A percentile compares a stretch with the other conserved stretches of the same genome.
These are phyloP conservation scores for Drosophila kuntzei DNA, from an alignment of 2,888 invertebrate species.

Conservation along the genomic window DNA sequence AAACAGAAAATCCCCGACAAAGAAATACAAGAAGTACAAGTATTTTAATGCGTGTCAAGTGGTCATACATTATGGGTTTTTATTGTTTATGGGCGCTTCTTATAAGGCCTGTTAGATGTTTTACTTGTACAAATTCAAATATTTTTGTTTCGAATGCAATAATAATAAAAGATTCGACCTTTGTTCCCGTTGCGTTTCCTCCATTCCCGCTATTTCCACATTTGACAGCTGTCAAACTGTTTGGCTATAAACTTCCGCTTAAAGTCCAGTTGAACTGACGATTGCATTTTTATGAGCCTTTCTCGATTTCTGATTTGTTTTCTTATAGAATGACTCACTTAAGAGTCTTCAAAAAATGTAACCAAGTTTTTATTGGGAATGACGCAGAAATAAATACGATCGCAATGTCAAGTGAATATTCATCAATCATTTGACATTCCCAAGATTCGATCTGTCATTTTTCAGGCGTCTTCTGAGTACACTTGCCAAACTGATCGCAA, in stretches of 20 bases:
- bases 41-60: constrained; percentile 77
- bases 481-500: constrained; percentile 15
- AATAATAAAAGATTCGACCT: constrained; percentile 35
- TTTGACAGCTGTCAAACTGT: constrained; percentile 59
- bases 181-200: constrained; percentile 18
- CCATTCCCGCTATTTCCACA: constrained; percentile 1
- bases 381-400: constrained; percentile 32
- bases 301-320: constrained; percentile 40
- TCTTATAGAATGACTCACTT: constrained; percentile 53
- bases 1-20: constrained; percentile 17
- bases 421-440: constrained; percentile 64
- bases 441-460: constrained; percentile 13
- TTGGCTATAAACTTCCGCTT: constrained; percentile 53
- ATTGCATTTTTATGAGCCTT: constrained; percentile 71
- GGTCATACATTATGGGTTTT: constrained; percentile 70
- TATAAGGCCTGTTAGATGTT: constrained; percentile 32
- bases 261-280: constrained; percentile 51
- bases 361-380: constrained; percentile 9
- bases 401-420: constrained; percentile 38
- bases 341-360: constrained; percentile 7
- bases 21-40: constrained; percentile 14
- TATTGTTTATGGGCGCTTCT: constrained; percentile 71
- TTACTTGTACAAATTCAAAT: constrained; percentile 35
- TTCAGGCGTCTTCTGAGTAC: constrained; percentile 2
- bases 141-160: constrained; percentile 57